These are phyloP conservation scores for Blomia tropicalis DNA, from an alignment of 2,888 invertebrate genomes.

Conservation along the genomic window DNA sequence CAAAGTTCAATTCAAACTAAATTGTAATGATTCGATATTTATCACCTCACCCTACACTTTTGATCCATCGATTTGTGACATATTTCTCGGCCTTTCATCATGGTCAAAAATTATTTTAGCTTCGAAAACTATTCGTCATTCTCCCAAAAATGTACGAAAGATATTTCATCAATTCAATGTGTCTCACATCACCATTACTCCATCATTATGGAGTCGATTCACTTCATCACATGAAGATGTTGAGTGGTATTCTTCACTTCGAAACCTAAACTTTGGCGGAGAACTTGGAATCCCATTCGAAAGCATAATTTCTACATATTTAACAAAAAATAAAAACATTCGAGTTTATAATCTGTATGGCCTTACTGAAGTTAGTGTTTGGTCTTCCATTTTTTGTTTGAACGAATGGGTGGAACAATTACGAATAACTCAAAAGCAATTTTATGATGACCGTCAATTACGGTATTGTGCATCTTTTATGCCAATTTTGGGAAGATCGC, in stretches of 20 bases:
- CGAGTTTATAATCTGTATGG: slow-evolving; percentile 14
- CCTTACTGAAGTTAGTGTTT: slow-evolving; percentile 7
- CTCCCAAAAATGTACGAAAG: neutral
- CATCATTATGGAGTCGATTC: slow-evolving; percentile 3
- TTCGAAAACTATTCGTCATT: neutral
- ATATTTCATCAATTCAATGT: neutral
- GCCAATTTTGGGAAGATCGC: neutral
- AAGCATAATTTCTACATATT: neutral
- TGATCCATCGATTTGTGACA: slow-evolving; percentile 12
- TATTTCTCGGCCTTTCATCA: slow-evolving; percentile 2
- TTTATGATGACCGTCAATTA: neutral
- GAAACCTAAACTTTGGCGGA: slow-evolving; percentile 11
- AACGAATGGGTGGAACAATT: neutral
- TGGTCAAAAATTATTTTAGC: neutral
- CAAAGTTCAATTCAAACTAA: neutral
- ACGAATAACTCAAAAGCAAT: neutral
- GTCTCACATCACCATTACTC: neutral
- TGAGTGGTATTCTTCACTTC: neutral
- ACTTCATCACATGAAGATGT: neutral
- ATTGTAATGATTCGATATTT: neutral
- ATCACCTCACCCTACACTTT: slow-evolving; percentile 4
- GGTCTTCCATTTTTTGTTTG: neutral
- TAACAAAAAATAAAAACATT: neutral
- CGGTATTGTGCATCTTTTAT: neutral
- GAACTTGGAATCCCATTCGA: neutral